Percentiles rank a stretch among this genome's conserved stretches.
Evolutionary conservation across 2,888 invertebrate species (phyloP).

Genomic region (Caenorhabditis macrosperma): DNA sequence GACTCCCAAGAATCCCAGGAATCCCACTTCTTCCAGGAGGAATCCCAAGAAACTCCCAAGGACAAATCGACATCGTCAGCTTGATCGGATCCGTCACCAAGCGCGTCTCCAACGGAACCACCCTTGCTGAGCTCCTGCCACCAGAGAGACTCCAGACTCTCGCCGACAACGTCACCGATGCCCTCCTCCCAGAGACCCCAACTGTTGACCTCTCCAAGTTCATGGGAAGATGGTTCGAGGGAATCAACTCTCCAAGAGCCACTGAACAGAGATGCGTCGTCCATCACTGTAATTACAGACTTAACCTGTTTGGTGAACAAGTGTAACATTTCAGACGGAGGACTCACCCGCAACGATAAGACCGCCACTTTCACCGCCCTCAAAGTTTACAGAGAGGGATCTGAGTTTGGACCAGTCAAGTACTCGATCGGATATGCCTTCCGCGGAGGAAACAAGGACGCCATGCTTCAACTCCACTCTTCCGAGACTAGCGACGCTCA

Average conservation of each 20-base stretch:
- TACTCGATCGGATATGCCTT: slow-evolving; percentile 81
- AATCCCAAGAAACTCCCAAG: slow-evolving; percentile 79
- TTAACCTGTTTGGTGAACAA: neutral
- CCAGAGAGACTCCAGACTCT: slow-evolving; percentile 80
- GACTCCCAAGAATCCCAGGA: slow-evolving; percentile 79
- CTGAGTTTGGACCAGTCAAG: slow-evolving; percentile 80
- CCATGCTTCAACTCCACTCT: slow-evolving; percentile 80
- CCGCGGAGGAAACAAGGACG: slow-evolving; percentile 80
- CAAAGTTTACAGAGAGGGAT: slow-evolving; percentile 80
- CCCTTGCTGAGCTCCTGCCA: slow-evolving; percentile 79
- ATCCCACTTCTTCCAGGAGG: slow-evolving; percentile 80
- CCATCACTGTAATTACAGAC: slow-evolving; percentile 79
- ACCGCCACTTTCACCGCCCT: slow-evolving; percentile 80
- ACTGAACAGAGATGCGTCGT: slow-evolving; percentile 80
- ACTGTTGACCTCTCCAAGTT: slow-evolving; percentile 79
- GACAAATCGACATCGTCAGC: slow-evolving; percentile 80
- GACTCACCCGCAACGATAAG: slow-evolving; percentile 80
- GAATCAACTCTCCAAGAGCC: slow-evolving; percentile 79
- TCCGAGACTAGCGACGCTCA: slow-evolving; percentile 79
- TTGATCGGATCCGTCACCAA: slow-evolving; percentile 79
- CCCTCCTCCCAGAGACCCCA: slow-evolving; percentile 79
- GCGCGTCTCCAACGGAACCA: slow-evolving; percentile 80
- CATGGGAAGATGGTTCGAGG: slow-evolving; percentile 80
- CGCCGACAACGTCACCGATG: slow-evolving; percentile 80
- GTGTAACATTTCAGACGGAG: slow-evolving; percentile 75